phyloP scores from a whole-genome alignment of 2,113 vertebrate species.

The Sclerurus mexicanus region DNA sequence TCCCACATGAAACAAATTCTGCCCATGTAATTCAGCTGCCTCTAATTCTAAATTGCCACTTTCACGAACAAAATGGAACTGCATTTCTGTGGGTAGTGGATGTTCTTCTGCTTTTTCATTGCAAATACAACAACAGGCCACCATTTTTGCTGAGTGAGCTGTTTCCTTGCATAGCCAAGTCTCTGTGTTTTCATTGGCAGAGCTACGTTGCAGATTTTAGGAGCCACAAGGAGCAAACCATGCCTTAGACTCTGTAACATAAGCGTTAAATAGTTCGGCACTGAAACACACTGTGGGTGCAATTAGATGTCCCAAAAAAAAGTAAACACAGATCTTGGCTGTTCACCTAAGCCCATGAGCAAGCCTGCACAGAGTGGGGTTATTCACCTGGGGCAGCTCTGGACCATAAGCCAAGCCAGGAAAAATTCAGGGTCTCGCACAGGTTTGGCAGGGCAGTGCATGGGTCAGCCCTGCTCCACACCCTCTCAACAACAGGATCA shows the following conservation, averaged over 20 bases:
- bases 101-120: slow-evolving; percentile 24
- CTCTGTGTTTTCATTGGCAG: slow-evolving; percentile 57
- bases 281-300: slow-evolving; percentile 31
- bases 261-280: slow-evolving; percentile 13
- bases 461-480: background rate
- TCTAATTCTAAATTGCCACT: slow-evolving; percentile 44
- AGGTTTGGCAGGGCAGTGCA: background rate
- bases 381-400: background rate
- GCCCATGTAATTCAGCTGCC: slow-evolving; percentile 29
- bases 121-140: slow-evolving; percentile 17
- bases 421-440: background rate
- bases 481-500: background rate
- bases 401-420: background rate
- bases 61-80: slow-evolving; percentile 23
- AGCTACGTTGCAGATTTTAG: slow-evolving; percentile 7
- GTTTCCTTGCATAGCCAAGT: slow-evolving; percentile 17
- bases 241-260: slow-evolving; percentile 9
- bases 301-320: background rate
- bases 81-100: slow-evolving; percentile 46
- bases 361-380: background rate
- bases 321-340: slow-evolving; percentile 8
- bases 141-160: slow-evolving; percentile 45
- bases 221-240: slow-evolving; percentile 35
- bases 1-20: slow-evolving; percentile 30
- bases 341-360: background rate